Evolutionary conservation across 2,888 invertebrate genomes (phyloP).

Genomic region (Siphonodentalium dalli): DNA sequence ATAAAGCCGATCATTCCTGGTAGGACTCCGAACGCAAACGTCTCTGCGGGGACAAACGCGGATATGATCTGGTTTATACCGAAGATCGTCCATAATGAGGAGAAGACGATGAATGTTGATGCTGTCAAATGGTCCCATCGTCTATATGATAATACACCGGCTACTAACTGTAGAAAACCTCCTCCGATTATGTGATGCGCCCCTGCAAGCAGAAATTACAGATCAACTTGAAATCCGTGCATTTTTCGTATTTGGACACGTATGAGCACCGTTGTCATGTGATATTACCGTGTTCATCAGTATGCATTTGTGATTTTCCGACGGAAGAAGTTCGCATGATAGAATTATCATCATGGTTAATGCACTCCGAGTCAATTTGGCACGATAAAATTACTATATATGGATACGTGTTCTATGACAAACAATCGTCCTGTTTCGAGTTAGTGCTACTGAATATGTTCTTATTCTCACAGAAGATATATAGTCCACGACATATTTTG

Average conservation of each 20-base stretch:
- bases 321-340: background rate
- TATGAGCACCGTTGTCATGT: too few relatives aligned
- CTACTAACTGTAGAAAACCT: constrained; percentile 37
- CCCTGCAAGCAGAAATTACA: constrained; percentile 25
- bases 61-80: constrained; percentile 36
- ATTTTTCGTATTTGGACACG: too few relatives aligned
- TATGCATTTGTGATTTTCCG: background rate
- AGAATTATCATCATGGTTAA: too few relatives aligned
- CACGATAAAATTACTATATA: too few relatives aligned
- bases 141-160: constrained; percentile 37
- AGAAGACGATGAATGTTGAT: constrained; percentile 41
- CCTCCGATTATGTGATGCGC: constrained; percentile 40
- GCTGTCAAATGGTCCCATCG: constrained; percentile 43
- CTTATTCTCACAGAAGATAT: too few relatives aligned
- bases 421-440: too few relatives aligned
- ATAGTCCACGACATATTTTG: too few relatives aligned
- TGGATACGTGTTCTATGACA: too few relatives aligned
- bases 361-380: too few relatives aligned
- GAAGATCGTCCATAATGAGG: constrained; percentile 38
- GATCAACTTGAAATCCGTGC: background rate
- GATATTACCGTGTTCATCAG: background rate
- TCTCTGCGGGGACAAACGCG: constrained; percentile 11
- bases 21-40: constrained; percentile 29
- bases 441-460: too few relatives aligned
- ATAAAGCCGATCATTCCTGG: constrained; percentile 39